Percentiles rank a stretch among this genome's conserved stretches.
phyloP scores from a whole-genome alignment of 2,888 invertebrate genomes.

The Plagodis pulveraria region DNA sequence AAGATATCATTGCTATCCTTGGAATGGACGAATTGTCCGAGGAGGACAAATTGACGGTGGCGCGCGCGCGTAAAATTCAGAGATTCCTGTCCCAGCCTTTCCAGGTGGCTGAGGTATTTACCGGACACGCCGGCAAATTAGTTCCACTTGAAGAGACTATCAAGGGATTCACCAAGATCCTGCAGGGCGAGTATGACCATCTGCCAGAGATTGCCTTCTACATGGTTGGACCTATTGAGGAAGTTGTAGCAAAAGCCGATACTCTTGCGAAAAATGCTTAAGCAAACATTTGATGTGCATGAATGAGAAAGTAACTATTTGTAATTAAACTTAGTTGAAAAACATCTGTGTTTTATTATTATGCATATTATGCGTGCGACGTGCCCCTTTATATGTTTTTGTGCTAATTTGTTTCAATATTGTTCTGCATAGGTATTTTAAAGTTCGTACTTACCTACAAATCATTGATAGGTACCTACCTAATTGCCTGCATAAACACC shows the following conservation, averaged over 20 bases:
- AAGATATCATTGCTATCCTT: conserved; percentile 97
- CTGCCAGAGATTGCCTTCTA: conserved; percentile 97
- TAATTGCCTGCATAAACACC: no score
- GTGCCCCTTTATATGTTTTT: no score
- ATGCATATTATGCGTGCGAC: background rate
- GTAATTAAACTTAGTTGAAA: conserved; percentile 63
- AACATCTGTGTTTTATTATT: conserved; percentile 4
- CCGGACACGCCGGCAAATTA: conserved; percentile 95
- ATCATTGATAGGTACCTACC: no score
- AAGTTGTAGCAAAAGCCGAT: conserved; percentile 94
- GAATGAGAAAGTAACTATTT: conserved; percentile 57
- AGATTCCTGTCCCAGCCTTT: conserved; percentile 97
- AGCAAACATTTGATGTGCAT: conserved; percentile 46
- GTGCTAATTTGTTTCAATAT: no score
- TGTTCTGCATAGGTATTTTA: no score
- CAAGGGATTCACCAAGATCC: conserved; percentile 93
- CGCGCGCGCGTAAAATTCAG: conserved; percentile 97
- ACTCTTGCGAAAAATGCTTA: conserved; percentile 88
- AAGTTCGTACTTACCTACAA: no score
- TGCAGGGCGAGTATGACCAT: conserved; percentile 94
- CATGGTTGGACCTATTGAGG: conserved; percentile 97
- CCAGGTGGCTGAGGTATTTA: conserved; percentile 97
- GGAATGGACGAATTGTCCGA: conserved; percentile 96
- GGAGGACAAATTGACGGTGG: conserved; percentile 96
- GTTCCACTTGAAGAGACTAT: conserved; percentile 95